Conservation (phyloP, 2,797 vertebrate genomes). For the Galaxias olidus region DNA sequence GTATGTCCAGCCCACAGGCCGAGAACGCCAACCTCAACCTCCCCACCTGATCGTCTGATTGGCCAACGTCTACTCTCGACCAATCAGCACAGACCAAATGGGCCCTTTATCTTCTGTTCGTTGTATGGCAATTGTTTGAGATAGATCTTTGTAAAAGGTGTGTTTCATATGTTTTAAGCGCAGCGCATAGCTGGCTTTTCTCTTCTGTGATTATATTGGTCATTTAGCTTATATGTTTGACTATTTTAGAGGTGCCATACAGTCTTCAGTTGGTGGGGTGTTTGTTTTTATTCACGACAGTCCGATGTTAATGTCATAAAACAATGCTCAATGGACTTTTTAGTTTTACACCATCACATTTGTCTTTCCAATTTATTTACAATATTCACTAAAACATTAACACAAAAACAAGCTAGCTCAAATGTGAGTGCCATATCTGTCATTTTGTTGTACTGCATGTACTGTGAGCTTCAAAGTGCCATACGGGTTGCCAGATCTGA, state of each 20-base stretch:
- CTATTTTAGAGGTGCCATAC: too few relatives aligned
- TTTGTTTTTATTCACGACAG: too few relatives aligned
- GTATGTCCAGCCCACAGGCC: conserved; percentile 94
- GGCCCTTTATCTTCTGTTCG: not conserved
- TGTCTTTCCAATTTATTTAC: not conserved
- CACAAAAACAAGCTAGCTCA: not conserved
- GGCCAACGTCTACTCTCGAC: conserved; percentile 39
- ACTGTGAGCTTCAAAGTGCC: conserved; percentile 68
- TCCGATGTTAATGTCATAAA: too few relatives aligned
- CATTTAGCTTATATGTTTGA: too few relatives aligned
- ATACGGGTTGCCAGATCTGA: conserved; percentile 56
- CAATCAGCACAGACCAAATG: conserved; percentile 7
- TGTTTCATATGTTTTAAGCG: too few relatives aligned
- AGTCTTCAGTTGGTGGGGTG: too few relatives aligned
- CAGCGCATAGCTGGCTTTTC: too few relatives aligned
- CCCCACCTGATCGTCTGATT: conserved; percentile 84
- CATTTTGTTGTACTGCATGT: conserved; percentile 13
- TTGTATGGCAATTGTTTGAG: not conserved
- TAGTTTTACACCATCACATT: too few relatives aligned
- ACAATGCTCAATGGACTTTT: too few relatives aligned
- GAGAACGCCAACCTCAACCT: conserved; percentile 88
- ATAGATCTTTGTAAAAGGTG: too few relatives aligned
- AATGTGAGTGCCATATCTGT: conserved; percentile 42
- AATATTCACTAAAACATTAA: not conserved
- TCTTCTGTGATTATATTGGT: too few relatives aligned